Conservation (phyloP, 30 jellyfish, hydroid and myxozoan genomes). For the Aurelia coerulea region DNA sequence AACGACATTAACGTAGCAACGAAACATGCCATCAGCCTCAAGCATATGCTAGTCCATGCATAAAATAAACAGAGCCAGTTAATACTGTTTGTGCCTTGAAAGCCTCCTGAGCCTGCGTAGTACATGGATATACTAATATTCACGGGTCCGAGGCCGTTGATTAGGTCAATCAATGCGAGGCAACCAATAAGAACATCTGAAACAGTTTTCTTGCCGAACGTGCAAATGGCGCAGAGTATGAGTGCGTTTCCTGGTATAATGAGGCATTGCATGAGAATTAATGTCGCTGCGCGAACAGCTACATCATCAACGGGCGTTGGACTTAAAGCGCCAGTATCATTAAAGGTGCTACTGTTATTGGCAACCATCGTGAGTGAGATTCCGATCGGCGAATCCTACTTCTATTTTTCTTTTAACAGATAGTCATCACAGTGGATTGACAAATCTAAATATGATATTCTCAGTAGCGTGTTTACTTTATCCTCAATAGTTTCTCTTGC, state of each 20-base stretch:
- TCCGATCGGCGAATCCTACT: too few relatives aligned
- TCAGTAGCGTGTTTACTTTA: too few relatives aligned
- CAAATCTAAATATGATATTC: too few relatives aligned
- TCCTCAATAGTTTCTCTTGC: too few relatives aligned
- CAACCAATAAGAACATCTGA: conserved; percentile 69
- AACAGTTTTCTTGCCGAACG: conserved; percentile 47
- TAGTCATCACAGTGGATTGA: too few relatives aligned
- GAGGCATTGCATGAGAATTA: conserved; percentile 58
- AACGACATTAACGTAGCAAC: conserved; percentile 76
- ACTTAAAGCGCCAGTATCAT: background rate
- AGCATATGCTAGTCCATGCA: conserved; percentile 55
- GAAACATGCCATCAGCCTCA: conserved; percentile 66
- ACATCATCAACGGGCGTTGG: conserved; percentile 8
- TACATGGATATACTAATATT: conserved; percentile 60
- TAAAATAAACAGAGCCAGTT: conserved; percentile 52
- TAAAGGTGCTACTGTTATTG: background rate
- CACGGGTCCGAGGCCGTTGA: conserved; percentile 88
- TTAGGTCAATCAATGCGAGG: conserved; percentile 69
- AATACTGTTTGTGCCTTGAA: background rate
- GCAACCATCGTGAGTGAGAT: background rate
- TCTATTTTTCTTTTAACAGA: too few relatives aligned
- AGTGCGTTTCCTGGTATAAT: conserved; percentile 65
- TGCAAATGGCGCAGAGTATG: conserved; percentile 30
- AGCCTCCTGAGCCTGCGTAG: conserved; percentile 31
- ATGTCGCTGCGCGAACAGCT: conserved; percentile 50